Evolutionary conservation across 2,888 invertebrate genomes (phyloP).

Genomic region (Melanophora roralis): DNA sequence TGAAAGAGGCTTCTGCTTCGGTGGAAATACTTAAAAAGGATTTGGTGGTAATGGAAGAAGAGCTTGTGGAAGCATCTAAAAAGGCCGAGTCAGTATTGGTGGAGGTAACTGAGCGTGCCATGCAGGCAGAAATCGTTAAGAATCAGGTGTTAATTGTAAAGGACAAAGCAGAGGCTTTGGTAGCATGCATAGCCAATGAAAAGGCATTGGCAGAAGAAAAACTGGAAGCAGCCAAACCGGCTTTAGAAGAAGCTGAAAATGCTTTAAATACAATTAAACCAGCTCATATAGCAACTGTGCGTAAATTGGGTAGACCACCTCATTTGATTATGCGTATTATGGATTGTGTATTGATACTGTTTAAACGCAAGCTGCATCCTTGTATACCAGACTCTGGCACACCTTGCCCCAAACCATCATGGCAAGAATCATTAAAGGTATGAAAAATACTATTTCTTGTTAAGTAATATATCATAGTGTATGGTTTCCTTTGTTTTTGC

Average conservation of each 20-base stretch:
- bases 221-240: slow-evolving; percentile 96
- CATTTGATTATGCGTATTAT: slow-evolving; percentile 98
- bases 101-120: slow-evolving; percentile 94
- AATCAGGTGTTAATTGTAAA: slow-evolving; percentile 97
- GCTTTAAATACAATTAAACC: slow-evolving; percentile 98
- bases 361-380: slow-evolving; percentile 91
- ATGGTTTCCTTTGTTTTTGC: neutral
- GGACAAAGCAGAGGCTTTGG: slow-evolving; percentile 94
- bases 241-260: slow-evolving; percentile 95
- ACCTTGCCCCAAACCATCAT: slow-evolving; percentile 94
- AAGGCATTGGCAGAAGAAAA: slow-evolving; percentile 95
- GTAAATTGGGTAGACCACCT: slow-evolving; percentile 96
- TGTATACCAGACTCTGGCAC: slow-evolving; percentile 87
- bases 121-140: slow-evolving; percentile 96
- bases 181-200: slow-evolving; percentile 91
- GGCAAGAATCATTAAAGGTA: slow-evolving; percentile 96
- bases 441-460: neutral
- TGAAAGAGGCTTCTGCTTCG: slow-evolving; percentile 95
- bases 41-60: slow-evolving; percentile 95
- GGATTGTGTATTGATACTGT: slow-evolving; percentile 96
- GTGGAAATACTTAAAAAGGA: slow-evolving; percentile 95
- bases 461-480: neutral
- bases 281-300: slow-evolving; percentile 95
- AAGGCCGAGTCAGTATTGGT: slow-evolving; percentile 92
- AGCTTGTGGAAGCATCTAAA: slow-evolving; percentile 93